A percentile compares a stretch with the other conserved stretches of the same genome.
These are phyloP conservation scores for Oncorhynchus keta DNA, from an alignment of 2,113 vertebrate genomes.

Conservation along the genomic window DNA sequence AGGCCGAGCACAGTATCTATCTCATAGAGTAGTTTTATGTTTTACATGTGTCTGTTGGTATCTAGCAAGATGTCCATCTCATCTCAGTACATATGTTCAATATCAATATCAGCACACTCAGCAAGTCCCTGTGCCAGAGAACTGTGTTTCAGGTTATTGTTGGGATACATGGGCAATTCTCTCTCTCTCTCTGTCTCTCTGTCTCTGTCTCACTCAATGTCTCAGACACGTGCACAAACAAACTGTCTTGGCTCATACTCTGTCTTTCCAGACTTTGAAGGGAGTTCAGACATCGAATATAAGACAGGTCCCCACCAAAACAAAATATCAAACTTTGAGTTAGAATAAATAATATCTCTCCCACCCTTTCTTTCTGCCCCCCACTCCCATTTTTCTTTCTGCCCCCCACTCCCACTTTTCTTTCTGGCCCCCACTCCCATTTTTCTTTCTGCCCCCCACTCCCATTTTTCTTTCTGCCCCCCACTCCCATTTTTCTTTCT, in stretches of 20 bases:
- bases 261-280: constrained; percentile 52
- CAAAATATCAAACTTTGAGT: constrained; percentile 48
- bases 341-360: constrained; percentile 49
- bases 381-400: constrained; percentile 30
- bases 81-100: constrained; percentile 54
- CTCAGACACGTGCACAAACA: constrained; percentile 66
- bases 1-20: background rate
- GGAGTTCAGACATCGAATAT: constrained; percentile 46
- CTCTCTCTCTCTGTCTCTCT: constrained; percentile 25
- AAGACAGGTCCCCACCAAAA: constrained; percentile 56
- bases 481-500: constrained; percentile 28
- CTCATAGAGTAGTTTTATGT: background rate
- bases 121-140: constrained; percentile 53
- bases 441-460: constrained; percentile 8
- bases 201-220: constrained; percentile 61
- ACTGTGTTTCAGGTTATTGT: no score
- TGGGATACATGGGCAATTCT: constrained; percentile 13
- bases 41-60: constrained; percentile 34
- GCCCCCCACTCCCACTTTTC: background rate
- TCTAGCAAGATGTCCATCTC: constrained; percentile 4
- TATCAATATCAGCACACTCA: constrained; percentile 18
- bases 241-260: constrained; percentile 40
- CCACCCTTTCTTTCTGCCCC: constrained; percentile 18
- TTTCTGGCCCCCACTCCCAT: constrained; percentile 19
- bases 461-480: constrained; percentile 5